Conservation (phyloP, 2,113 vertebrate genomes). For the Heliornis fulica region DNA sequence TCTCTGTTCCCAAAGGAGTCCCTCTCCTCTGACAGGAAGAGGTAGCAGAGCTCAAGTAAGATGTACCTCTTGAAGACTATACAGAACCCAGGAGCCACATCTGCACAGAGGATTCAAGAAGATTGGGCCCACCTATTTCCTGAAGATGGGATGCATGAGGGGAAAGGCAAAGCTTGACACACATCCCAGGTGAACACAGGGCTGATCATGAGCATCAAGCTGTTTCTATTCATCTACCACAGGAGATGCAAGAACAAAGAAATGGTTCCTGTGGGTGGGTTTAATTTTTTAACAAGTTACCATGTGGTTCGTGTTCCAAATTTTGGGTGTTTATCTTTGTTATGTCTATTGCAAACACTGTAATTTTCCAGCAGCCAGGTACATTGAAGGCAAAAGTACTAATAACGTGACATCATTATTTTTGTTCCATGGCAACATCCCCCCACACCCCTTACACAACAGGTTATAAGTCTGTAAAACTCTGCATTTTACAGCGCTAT, state of each 20-base stretch:
- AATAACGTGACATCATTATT: constrained; percentile 64
- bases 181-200: background rate
- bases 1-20: background rate
- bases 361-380: constrained; percentile 53
- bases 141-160: background rate
- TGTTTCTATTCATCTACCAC: background rate
- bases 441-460: constrained; percentile 45
- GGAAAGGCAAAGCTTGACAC: background rate
- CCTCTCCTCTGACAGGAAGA: background rate
- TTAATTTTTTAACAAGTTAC: constrained; percentile 40
- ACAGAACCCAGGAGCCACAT: background rate
- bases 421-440: constrained; percentile 57
- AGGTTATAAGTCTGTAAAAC: constrained; percentile 60
- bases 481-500: constrained; percentile 39
- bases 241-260: background rate
- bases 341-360: constrained; percentile 35
- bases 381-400: constrained; percentile 50
- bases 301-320: background rate
- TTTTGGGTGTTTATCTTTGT: constrained; percentile 32
- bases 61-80: background rate
- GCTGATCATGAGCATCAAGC: background rate
- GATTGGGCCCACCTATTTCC: background rate
- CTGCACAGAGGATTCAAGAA: background rate
- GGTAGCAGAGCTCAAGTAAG: background rate
- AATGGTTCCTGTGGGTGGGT: background rate